Conservation (phyloP, 2,888 invertebrate species). For the Beris chalybata region DNA sequence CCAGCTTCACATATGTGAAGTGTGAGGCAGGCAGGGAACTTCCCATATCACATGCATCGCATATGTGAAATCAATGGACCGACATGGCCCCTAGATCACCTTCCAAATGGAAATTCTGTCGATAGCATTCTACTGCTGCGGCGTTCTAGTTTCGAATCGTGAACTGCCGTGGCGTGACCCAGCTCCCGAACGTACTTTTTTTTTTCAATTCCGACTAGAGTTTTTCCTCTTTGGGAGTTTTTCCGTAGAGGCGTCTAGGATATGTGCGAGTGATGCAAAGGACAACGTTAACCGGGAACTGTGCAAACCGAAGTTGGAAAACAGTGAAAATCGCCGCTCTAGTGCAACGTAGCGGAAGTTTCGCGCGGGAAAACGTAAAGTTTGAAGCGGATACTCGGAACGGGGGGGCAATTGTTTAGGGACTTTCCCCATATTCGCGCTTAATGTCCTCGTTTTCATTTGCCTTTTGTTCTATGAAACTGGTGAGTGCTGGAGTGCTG, state of each 20-base stretch:
- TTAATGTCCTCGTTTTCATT: no score
- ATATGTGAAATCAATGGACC: slow-evolving; percentile 26
- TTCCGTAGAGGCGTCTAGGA: no score
- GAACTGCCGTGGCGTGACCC: slow-evolving; percentile 13
- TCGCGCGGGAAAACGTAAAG: no score
- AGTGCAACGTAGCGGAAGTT: slow-evolving; percentile 3
- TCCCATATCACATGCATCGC: background rate
- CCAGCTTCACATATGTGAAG: no score
- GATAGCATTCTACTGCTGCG: background rate
- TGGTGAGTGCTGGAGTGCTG: no score
- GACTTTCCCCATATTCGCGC: no score
- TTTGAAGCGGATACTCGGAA: no score
- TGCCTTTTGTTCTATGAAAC: no score
- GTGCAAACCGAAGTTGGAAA: background rate
- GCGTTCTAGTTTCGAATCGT: slow-evolving; percentile 25
- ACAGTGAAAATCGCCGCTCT: background rate
- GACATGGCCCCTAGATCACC: slow-evolving; percentile 16
- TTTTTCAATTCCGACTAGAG: background rate
- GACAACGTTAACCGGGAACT: background rate
- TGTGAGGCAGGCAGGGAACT: background rate
- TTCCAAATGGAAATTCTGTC: slow-evolving; percentile 17
- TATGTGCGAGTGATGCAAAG: background rate
- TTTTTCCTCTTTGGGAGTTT: background rate
- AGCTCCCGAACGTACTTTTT: background rate
- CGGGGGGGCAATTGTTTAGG: no score